Evolutionary conservation across 2,113 vertebrate genomes (phyloP), one percentile per base, ranked within the genome.

Genomic region (Otolemur garnettii): DNA sequence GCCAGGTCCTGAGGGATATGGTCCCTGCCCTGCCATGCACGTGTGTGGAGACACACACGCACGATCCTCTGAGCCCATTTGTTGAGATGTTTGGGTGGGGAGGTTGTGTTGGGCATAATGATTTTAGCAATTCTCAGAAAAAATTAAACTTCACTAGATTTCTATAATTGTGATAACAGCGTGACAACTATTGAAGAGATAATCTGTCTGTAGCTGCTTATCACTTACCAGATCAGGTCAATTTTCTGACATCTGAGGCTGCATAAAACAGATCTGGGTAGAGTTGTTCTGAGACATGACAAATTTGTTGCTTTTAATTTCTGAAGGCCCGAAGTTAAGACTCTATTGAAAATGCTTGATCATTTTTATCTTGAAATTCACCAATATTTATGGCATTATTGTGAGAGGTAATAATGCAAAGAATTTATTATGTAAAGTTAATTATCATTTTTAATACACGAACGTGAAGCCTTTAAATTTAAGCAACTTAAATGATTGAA

Each of bases 301-400:
- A 75, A 33, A 78, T 87, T 55, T 94, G 53, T 84, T 62, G 13
- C 12, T 89, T 92, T 93, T 90, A 69, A 94, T 86, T 93, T 92
- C 30, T 82, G 24, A 2, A 35, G 8, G 13, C 81, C 38, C 28
- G n/a, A 28, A 53, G 14, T 81, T 28, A 87, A 95, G 42, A 81
- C 42, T 85, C 9, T 66, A 15, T 71, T 85, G 60, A 78, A 66
- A 50, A 30, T 78, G 21, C 7, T 35, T 87, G 9, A 60, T 87
- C 22, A 64, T 85, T 96, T 83, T 89, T 81, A 55, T 84, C 59
- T 93, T 87, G 57, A 93, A 84, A 96, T 81, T 89, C 33, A 22
- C 35, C 75, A 10, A 82, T 74, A 55, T 50, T 88, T 72, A 85
- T 87, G 30, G 38, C 15, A 79, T 89, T 35, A n/a, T 66, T 93